These are phyloP conservation scores for Nannoperca obscura DNA, from an alignment of 2,797 vertebrate genomes.

Conservation along the genomic window DNA sequence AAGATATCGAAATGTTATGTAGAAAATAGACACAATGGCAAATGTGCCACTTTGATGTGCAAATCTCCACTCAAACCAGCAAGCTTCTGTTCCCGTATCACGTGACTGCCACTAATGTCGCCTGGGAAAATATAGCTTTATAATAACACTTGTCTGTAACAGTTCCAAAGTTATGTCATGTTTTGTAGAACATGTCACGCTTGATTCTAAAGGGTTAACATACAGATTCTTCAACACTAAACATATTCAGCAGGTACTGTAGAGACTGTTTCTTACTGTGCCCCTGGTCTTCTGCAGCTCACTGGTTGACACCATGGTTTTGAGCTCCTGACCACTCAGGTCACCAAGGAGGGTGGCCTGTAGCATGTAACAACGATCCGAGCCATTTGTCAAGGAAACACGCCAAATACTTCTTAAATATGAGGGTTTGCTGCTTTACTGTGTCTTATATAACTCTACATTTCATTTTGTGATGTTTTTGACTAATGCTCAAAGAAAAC, in stretches of 20 bases:
- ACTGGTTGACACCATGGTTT: slow-evolving; percentile 90
- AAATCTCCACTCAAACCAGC: no score
- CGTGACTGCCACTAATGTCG: no score
- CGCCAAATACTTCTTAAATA: background rate
- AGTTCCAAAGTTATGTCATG: no score
- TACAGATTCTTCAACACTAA: no score
- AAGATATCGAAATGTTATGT: no score
- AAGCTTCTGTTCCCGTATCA: no score
- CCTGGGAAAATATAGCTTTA: no score
- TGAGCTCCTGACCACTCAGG: slow-evolving; percentile 85
- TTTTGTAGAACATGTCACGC: no score
- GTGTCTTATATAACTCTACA: background rate
- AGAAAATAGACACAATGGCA: no score
- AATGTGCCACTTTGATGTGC: no score
- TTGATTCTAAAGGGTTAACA: background rate
- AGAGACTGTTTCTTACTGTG: slow-evolving; percentile 75
- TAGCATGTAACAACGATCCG: background rate
- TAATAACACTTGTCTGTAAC: no score
- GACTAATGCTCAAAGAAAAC: background rate
- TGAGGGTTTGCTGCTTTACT: background rate
- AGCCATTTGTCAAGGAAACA: background rate
- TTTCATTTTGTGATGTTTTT: background rate
- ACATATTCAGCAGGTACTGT: background rate
- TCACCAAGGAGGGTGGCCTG: slow-evolving; percentile 89
- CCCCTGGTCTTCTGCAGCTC: slow-evolving; percentile 92